A percentile compares a stretch with the other conserved stretches of the same genome.
Evolutionary conservation across 2,888 invertebrate species (phyloP).

Genomic region (Baccha elongata): DNA sequence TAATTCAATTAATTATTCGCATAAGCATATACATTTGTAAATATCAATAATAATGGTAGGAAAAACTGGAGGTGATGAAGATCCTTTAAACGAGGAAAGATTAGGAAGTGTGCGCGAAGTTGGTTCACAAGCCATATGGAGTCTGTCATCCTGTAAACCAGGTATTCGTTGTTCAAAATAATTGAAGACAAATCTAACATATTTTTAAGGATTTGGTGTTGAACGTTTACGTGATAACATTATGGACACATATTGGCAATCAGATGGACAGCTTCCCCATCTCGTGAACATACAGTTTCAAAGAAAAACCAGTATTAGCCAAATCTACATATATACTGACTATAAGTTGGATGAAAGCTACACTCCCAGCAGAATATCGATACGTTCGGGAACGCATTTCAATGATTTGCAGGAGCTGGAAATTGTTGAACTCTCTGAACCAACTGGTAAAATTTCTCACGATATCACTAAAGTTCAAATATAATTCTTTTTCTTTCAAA

Average conservation of each 20-base stretch:
- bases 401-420: conserved; percentile 98
- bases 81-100: conserved; percentile 81
- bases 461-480: neutral
- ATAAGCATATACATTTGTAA: too few relatives aligned
- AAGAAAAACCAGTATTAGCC: conserved; percentile 95
- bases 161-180: conserved; percentile 83
- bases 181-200: neutral
- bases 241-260: conserved; percentile 99
- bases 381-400: conserved; percentile 96
- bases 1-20: too few relatives aligned
- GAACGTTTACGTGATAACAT: conserved; percentile 97
- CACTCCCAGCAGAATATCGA: conserved; percentile 96
- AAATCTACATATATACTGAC: conserved; percentile 98
- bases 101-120: conserved; percentile 89
- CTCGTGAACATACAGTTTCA: conserved; percentile 98
- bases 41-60: conserved; percentile 68
- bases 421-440: conserved; percentile 95
- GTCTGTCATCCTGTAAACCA: conserved; percentile 98
- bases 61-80: conserved; percentile 78
- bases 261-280: conserved; percentile 99
- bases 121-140: conserved; percentile 97
- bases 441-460: too few relatives aligned
- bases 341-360: conserved; percentile 99
- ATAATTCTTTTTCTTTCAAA: conserved; percentile 76
- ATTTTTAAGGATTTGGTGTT: conserved; percentile 94